Base-by-base conservation (phyloP, 2,113 vertebrate genomes). In the Bettongia penicillata region DNA sequence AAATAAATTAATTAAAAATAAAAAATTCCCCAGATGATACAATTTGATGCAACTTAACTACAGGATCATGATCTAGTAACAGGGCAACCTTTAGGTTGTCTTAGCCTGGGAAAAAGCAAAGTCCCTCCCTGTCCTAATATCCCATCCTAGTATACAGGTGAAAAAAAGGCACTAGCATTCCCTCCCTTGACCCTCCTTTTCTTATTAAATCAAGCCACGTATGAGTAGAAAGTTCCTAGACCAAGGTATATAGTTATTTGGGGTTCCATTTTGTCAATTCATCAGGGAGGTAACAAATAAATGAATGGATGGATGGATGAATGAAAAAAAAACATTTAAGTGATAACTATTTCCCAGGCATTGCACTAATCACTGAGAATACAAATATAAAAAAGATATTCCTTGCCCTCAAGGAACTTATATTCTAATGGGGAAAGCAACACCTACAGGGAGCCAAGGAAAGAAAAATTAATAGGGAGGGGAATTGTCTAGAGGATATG, bases 251-350 rank as follows among this genome's bases (percentile, higher is more conserved):
- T 68, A 90, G 51, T 57, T 96, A 68, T 89, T 97, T 53, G 51
- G 61, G 57, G 84, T 28, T 84, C 49, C 43, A 53, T 57, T 94
- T 89, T 77, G 49, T 91, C 57, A 49, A 49, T 94, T 89, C 92
- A 90, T 22, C 23, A 90, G 23, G 90, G 93, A 93, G 43, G 43
- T 61, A 91, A n/a, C 37, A 84, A 84, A 68, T 68, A n/a, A 68
- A 43, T 43, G 68, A 84, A 68, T 68, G 57, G 43, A 84, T 43
- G 43, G 37, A 43, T 43, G 68, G n/a, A 84, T 84, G 68, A 43
- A 43, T 84, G 37, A 84, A n/a, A n/a, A 48, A 84, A 84, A 84
- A 84, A 1, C 10, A 84, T 84, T 84, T 84, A 43, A 84, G n/a
- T 84, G 37, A n/a, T 55, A 8, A 55, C 53, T 84, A 43, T 43